Base-by-base conservation (phyloP, 2,888 invertebrate genomes). In the Plusia festucae region DNA sequence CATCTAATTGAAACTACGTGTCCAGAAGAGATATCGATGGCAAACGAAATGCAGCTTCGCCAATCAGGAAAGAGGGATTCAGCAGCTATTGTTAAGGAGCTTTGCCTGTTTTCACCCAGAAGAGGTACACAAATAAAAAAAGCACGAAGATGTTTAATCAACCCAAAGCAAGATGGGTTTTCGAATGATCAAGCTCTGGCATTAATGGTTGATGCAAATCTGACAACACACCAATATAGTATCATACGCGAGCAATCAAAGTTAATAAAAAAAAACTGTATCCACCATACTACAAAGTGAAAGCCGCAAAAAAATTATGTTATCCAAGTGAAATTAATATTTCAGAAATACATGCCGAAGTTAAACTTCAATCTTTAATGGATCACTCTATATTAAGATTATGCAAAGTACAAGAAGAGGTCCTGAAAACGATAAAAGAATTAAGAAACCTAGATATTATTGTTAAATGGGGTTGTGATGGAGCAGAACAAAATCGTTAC, bases 381-480 rank as follows among this genome's bases (percentile, higher is more conserved):
- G 30, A 54, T 54, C 54, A 54, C 18, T 32, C 32, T 8, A 54
- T 54, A 16, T 16, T 30, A 16, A 27, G 54, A 30, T 16, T 34
- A 44, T 56, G 55, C 22, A 34, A 18, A 44, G 22, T 22, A 6
- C 40, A 56, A 44, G 34, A 34, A 56, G 40, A 56, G 13, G 55
- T 56, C 6, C 20, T 56, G 13, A 32, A 40, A 15, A 16, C 55
- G 15, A 55, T 55, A 15, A 32, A 40, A 22, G 13, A 34, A 13
- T 40, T 55, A 40, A 16, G 20, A 34, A 20, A 40, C 5, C 40
- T 55, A 40, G 20, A 30, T 2, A 20, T 34, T 5, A 20, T 60
- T 20, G 20, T 27, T 9, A 44, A 40, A 24, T 60, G 60, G 53
- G 53, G 60, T 18, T 60, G 60, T 60, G 60, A 60, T 53, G 60